Evolutionary conservation across 2,888 invertebrate genomes (phyloP).

Genomic region (Seira ritae): DNA sequence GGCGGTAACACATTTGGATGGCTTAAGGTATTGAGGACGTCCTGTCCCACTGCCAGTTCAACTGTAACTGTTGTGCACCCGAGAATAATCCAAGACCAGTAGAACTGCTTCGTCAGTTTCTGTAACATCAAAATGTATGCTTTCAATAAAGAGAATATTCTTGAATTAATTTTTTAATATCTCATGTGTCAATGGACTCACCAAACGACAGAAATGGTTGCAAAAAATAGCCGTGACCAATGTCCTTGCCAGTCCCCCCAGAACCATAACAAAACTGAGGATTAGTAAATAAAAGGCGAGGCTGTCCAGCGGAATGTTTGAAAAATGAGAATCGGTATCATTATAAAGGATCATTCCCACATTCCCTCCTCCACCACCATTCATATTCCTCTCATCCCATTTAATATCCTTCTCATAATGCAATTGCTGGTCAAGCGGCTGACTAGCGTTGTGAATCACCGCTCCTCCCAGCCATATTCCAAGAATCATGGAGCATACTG

Average conservation of each 20-base stretch:
- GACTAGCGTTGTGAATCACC: slow-evolving; percentile 30
- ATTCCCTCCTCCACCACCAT: neutral
- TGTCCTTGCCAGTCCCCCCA: slow-evolving; percentile 57
- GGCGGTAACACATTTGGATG: slow-evolving; percentile 53
- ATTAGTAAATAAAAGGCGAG: slow-evolving; percentile 55
- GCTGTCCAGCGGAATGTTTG: slow-evolving; percentile 53
- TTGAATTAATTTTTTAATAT: neutral
- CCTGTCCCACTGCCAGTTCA: slow-evolving; percentile 41
- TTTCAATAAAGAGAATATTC: neutral
- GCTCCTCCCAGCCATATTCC: slow-evolving; percentile 57
- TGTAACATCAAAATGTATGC: neutral
- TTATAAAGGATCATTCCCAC: slow-evolving; percentile 24
- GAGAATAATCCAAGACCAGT: slow-evolving; percentile 43
- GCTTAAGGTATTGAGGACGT: slow-evolving; percentile 57
- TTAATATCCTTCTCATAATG: slow-evolving; percentile 52
- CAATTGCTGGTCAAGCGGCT: slow-evolving; percentile 39
- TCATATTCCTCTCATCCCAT: neutral
- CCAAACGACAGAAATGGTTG: slow-evolving; percentile 36
- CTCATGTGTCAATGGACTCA: neutral
- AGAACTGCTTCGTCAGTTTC: slow-evolving; percentile 38
- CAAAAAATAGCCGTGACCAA: neutral
- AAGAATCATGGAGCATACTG: slow-evolving; percentile 24
- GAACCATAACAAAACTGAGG: slow-evolving; percentile 43
- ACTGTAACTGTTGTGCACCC: slow-evolving; percentile 46
- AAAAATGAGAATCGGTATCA: slow-evolving; percentile 46